Evolutionary conservation across 2,888 invertebrate genomes (phyloP).

Genomic region (Aspidiotus destructor): DNA sequence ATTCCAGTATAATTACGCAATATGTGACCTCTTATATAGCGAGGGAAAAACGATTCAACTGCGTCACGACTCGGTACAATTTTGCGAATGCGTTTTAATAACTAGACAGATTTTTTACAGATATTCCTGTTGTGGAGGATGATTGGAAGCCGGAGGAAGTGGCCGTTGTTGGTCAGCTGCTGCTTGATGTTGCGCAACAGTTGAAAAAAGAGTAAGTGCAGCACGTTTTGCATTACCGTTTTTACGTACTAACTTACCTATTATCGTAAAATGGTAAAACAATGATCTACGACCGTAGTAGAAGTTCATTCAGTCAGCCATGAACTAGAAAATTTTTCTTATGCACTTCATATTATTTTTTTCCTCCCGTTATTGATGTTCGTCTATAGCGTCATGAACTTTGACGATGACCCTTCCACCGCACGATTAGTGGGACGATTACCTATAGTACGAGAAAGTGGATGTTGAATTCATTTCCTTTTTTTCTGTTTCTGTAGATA

Average conservation of each 20-base stretch:
- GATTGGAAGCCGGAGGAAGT: slow-evolving; percentile 78
- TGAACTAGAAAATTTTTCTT: not conserved
- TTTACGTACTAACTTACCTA: no score
- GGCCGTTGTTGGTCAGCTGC: slow-evolving; percentile 74
- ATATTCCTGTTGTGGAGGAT: slow-evolving; percentile 66
- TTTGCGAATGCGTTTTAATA: not conserved
- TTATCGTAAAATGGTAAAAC: no score
- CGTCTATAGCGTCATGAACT: no score
- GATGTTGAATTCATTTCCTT: not conserved
- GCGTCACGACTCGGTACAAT: not conserved
- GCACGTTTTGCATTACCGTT: not conserved
- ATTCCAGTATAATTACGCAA: not conserved
- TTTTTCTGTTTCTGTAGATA: slow-evolving; percentile 50
- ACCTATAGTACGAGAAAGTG: not conserved
- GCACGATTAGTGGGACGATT: no score
- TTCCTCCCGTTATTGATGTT: no score
- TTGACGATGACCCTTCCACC: no score
- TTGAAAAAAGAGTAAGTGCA: slow-evolving; percentile 70
- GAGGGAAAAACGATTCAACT: not conserved
- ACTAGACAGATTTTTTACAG: slow-evolving; percentile 46
- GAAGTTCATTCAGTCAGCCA: no score
- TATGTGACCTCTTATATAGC: not conserved
- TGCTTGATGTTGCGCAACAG: slow-evolving; percentile 74
- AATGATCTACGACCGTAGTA: not conserved
- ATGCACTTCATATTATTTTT: no score